phyloP scores from a whole-genome alignment of 1,140 invertebrate genomes.

The Theocolax elegans region DNA sequence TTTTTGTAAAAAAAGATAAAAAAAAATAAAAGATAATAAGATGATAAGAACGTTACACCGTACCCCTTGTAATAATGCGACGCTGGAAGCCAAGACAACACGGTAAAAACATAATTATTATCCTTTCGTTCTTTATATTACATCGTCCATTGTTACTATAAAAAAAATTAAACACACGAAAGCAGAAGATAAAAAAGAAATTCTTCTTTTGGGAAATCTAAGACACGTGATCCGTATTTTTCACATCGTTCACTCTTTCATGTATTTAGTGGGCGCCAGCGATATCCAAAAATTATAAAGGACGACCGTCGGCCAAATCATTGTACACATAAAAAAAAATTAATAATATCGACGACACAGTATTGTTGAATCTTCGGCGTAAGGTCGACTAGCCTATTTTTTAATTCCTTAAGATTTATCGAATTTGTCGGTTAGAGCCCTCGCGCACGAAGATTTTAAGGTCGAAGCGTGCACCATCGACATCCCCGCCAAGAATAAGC shows the following conservation, averaged over 20 bases:
- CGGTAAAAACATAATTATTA: conserved; percentile 32
- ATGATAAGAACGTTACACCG: conserved; percentile 27
- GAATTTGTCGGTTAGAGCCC: neutral
- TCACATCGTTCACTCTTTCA: conserved; percentile 53
- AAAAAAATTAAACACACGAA: neutral
- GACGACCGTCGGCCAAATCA: conserved; percentile 46
- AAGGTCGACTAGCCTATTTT: neutral
- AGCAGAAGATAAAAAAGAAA: conserved; percentile 12
- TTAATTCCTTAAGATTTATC: neutral
- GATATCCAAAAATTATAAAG: neutral
- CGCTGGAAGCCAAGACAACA: conserved; percentile 33
- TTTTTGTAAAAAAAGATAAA: conserved; percentile 28
- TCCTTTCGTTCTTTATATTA: conserved; percentile 35
- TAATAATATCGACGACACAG: neutral
- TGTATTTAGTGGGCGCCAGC: neutral
- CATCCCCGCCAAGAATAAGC: conserved; percentile 46
- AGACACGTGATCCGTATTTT: conserved; percentile 51
- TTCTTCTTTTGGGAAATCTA: conserved; percentile 25
- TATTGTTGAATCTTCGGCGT: conserved; percentile 3
- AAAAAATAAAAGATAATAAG: conserved; percentile 14
- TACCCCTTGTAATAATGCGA: conserved; percentile 34
- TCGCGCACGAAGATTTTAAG: neutral
- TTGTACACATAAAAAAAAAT: neutral
- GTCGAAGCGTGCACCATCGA: conserved; percentile 2
- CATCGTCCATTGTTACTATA: conserved; percentile 31